These are phyloP conservation scores for Pteruthius melanotis DNA, from an alignment of 2,113 vertebrate genomes.

Conservation along the genomic window DNA sequence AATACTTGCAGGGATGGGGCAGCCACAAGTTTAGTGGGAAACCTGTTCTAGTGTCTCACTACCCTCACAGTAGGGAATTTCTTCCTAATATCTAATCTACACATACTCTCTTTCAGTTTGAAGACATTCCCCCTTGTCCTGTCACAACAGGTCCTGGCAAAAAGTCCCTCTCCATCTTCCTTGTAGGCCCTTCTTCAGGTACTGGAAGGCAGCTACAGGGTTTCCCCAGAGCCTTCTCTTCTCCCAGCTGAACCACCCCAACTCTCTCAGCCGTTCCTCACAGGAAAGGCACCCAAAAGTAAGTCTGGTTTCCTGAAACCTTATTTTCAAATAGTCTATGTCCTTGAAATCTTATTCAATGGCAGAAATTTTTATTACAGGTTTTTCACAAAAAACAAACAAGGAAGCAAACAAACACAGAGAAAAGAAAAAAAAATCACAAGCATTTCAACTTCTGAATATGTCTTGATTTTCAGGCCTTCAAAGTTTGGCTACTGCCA, in stretches of 20 bases:
- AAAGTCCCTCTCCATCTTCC: background rate
- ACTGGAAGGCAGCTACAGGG: background rate
- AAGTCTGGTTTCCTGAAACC: background rate
- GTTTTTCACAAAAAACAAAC: background rate
- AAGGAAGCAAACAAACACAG: background rate
- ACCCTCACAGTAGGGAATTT: background rate
- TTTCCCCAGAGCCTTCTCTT: background rate
- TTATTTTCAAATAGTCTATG: background rate
- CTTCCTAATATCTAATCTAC: background rate
- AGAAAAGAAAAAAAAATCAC: background rate
- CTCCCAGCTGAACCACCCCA: background rate
- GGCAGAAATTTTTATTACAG: background rate
- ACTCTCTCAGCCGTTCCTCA: background rate
- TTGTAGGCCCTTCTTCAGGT: accelerated
- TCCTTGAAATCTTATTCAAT: background rate
- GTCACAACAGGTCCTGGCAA: background rate
- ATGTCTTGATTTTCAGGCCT: background rate
- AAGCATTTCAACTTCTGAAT: background rate
- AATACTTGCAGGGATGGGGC: background rate
- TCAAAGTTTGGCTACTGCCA: background rate
- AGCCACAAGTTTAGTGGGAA: background rate
- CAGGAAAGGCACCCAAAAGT: background rate
- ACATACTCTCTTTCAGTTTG: background rate
- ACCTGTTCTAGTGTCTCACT: background rate
- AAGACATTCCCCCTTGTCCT: background rate